Evolutionary conservation across 2,888 invertebrate genomes (phyloP), one percentile per base, ranked within the genome.

Genomic region (Didymodactylos carnosus): DNA sequence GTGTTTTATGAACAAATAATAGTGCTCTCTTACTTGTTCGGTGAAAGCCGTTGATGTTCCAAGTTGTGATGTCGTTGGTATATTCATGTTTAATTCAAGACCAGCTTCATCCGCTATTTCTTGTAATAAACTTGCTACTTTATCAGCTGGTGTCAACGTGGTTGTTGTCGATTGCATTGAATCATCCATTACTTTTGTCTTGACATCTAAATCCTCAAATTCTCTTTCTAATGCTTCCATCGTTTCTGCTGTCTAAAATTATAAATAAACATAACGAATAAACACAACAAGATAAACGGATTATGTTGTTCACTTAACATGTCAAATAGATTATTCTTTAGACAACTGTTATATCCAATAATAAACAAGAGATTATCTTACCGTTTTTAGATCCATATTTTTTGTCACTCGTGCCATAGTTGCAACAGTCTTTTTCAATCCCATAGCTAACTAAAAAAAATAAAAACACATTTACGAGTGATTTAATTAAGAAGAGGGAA

Each of bases 21-120:
- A n/a, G n/a, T n/a, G n/a, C n/a, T 8, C 19, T 46, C 11, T 49
- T 62, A 62, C 62, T 74, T 75, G 75, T 23, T 75, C 75, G 39
- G 69, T 71, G n/a, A 71, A 62, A 53, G 74, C 69, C n/a, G 69
- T 71, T 14, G 73, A 53, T 23, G 71, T 53, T 27, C 70, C 69
- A 3, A 73, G 16, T 19, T 29, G 35, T 6, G 62, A 35, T 27
- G 75, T 70, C 23, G 51, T 27, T 16, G 72, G 75, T n/a, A 76
- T 72, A 71, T 51, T 73, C 14, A 72, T 71, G 73, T 69, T 70
- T 11, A 46, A 16, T 73, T 53, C 51, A 70, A 72, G 74, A 93
- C 98, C 98, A 79, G 97, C 97, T 85, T 98, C 97, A 86, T 99
- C 98, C 2, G 98, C 98, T 6, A 97, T 95, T 87, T 97, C 91